Evolutionary conservation across 1,140 invertebrate species (phyloP).

Genomic region (Anthonomus grandis): DNA sequence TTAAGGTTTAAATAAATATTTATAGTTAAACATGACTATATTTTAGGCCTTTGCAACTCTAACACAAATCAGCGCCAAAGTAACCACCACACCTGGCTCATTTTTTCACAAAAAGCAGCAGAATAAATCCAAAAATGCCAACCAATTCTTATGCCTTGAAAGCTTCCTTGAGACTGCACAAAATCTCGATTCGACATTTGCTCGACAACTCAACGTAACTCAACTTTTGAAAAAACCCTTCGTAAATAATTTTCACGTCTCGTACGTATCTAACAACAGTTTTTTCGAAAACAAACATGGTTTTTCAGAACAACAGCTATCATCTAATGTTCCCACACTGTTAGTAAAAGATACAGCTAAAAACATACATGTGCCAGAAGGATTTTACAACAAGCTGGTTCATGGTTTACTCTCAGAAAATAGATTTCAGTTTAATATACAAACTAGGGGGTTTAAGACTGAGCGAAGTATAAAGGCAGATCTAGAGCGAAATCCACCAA

Average conservation of each 20-base stretch:
- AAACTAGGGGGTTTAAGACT: slow-evolving; percentile 71
- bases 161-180: slow-evolving; percentile 45
- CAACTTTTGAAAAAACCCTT: slow-evolving; percentile 36
- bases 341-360: slow-evolving; percentile 31
- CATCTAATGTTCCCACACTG: slow-evolving; percentile 36
- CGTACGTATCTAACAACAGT: slow-evolving; percentile 41
- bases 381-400: slow-evolving; percentile 39
- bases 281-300: slow-evolving; percentile 49
- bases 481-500: slow-evolving; percentile 63
- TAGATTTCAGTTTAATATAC: slow-evolving; percentile 53
- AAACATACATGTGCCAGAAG: slow-evolving; percentile 28
- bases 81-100: slow-evolving; percentile 42
- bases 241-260: slow-evolving; percentile 42
- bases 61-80: slow-evolving; percentile 43
- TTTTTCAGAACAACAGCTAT: slow-evolving; percentile 35
- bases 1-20: too few relatives aligned
- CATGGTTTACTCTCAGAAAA: slow-evolving; percentile 35
- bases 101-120: slow-evolving; percentile 42
- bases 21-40: too few relatives aligned
- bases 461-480: slow-evolving; percentile 66
- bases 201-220: slow-evolving; percentile 38
- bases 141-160: slow-evolving; percentile 39
- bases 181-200: slow-evolving; percentile 44
- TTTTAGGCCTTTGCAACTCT: slow-evolving; percentile 44
- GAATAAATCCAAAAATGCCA: slow-evolving; percentile 28